Base-by-base conservation (phyloP, 2,888 invertebrate species). In the Heliconius cydno region DNA sequence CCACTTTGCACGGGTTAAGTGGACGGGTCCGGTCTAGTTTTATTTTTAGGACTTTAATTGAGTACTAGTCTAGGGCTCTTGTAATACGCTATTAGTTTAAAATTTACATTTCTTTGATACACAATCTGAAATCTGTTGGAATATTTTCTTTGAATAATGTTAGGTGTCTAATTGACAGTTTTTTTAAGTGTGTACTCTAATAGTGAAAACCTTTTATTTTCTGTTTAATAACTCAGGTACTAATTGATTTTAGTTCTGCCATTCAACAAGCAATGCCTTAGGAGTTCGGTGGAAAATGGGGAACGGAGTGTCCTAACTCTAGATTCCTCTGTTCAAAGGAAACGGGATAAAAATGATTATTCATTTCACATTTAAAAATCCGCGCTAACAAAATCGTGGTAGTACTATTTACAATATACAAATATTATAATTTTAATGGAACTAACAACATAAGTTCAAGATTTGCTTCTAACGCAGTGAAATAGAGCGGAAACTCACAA, bases 401-500 rank as follows among this genome's bases (percentile, higher is more conserved):
- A 19, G 52, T 52, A 52, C 22, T 52, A 3, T 7, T 52, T 52
- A 22, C 22, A 52, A 19, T 22, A 22, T 2, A 52, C 52, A 9
- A 52, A 52, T 52, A 52, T 52, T 19, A 7, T 22, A 52, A 52
- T n/a, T 60, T n/a, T n/a, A 60, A 60, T n/a, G 10, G 12, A 65
- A 65, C 28, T 76, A 63, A 78, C 67, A 82, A 77, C 78, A 78
- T 22, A 25, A 52, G 67, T 82, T 80, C 77, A 75, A 80, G 77
- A 80, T 79, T 77, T 38, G 75, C 46, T 77, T 22, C 74, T 67
- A 77, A 67, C 72, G 34, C 71, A 65, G 79, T 80, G 80, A 82
- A 82, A 82, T 82, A 82, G 80, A 79, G 75, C 80, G 79, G 79
- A 79, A 82, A 82, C 79, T 79, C 68, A 75, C 80, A 80, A 82